phyloP scores from a whole-genome alignment of 2,888 invertebrate genomes.

The Pteria penguin region DNA sequence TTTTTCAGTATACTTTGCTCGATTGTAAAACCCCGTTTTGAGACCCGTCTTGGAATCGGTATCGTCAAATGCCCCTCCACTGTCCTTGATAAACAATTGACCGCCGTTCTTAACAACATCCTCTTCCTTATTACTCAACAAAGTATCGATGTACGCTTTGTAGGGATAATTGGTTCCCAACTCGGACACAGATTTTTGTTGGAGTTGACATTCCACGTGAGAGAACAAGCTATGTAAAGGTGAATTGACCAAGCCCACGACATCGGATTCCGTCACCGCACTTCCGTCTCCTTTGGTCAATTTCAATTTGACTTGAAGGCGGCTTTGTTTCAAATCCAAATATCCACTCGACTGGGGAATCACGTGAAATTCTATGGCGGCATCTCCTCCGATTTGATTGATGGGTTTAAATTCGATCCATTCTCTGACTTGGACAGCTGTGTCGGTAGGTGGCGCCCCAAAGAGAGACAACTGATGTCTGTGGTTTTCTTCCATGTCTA shows the following conservation, averaged over 20 bases:
- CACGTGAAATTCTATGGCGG: conserved; percentile 10
- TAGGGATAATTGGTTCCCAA: conserved; percentile 1
- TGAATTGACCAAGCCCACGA: background rate
- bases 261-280: background rate
- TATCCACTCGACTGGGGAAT: background rate
- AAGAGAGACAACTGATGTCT: background rate
- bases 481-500: conserved; percentile 13
- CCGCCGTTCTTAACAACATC: background rate
- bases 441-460: background rate
- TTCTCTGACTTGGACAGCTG: background rate
- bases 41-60: background rate
- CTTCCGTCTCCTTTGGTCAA: background rate
- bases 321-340: background rate
- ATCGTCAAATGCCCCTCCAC: background rate
- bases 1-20: background rate
- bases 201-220: background rate
- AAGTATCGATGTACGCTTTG: background rate
- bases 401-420: background rate
- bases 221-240: background rate
- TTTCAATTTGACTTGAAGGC: background rate
- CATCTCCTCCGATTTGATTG: background rate
- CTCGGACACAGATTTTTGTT: background rate
- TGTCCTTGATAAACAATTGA: background rate
- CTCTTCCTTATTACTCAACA: background rate
- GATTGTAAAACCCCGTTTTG: background rate